Base-by-base conservation (phyloP, 2,797 vertebrate species). In the Gymnopithys bicolor region DNA sequence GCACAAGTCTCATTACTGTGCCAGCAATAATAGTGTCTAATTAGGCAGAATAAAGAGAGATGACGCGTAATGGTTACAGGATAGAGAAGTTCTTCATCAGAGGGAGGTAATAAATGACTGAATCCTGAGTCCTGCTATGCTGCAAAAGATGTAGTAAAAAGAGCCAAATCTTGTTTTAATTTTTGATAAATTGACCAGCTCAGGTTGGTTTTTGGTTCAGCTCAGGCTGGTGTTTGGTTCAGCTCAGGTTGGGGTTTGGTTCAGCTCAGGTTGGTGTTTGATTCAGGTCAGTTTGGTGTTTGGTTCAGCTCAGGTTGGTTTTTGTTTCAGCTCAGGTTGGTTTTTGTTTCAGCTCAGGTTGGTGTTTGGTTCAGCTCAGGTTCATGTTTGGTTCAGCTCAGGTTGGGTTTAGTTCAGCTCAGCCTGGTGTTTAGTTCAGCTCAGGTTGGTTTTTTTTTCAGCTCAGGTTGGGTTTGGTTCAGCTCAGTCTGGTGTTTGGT, bases 31-130 rank as follows among this genome's bases (percentile, higher is more conserved):
- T 46, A 85, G 93, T 5, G 49, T 25, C 95, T 95, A 93, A 95
- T 94, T 91, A 91, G 69, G 92, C 96, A 96, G 94, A 95, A 93
- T 87, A 69, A 94, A 95, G 93, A 91, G 93, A 97, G 93, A 81
- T 78, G 94, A 77, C 89, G 90, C 33, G 8, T 71, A 58, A 78
- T 95, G 89, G 92, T 64, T 92, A 85, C 90, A 92, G 94, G 84
- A 69, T 21, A 75, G 93, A 93, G 87, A 85, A 91, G 92, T 91
- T 92, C 75, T 63, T 92, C 0, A n/a, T 95, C 32, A 10, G 81
- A 53, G 1, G 5, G 76, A 66, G 87, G 81, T 43, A 59, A 94
- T 91, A 95, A 95, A 96, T 94, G 55, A 78, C 88, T 5, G 46
- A 60, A 70, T 55, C 35, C 63, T 52, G 32, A 1, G 1, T 52